Percentiles rank a stretch among this genome's conserved stretches.
Conservation (phyloP, 1,140 invertebrate genomes). For the Chionoecetes opilio region DNA sequence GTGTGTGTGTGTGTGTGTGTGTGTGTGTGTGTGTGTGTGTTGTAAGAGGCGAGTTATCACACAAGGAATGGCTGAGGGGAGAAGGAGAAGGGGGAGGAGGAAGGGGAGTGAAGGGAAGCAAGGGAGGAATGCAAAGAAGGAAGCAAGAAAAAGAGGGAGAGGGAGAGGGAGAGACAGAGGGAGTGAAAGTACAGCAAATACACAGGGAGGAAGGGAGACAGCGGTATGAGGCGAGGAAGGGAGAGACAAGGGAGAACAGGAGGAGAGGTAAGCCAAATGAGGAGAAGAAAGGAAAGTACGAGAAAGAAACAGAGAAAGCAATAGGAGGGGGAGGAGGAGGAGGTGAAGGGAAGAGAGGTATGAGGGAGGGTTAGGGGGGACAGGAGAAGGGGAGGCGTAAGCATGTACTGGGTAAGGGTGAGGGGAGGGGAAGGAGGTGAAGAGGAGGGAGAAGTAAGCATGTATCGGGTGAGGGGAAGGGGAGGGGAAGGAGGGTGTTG, state of each 20-base stretch:
- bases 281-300: background rate
- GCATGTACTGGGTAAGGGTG: background rate
- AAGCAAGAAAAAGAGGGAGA: too few relatives aligned
- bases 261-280: constrained; percentile 2
- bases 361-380: background rate
- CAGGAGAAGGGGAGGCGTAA: background rate
- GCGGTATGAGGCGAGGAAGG: background rate
- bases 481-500: background rate
- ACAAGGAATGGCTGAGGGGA: background rate
- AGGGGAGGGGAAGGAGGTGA: background rate
- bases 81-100: background rate
- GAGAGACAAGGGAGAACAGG: background rate
- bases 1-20: constrained; percentile 54
- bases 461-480: background rate
- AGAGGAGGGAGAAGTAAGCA: background rate
- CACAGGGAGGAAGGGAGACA: background rate
- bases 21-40: constrained; percentile 21
- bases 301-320: background rate
- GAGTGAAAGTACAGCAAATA: background rate
- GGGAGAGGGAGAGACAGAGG: background rate
- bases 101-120: background rate
- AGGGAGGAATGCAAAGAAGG: too few relatives aligned
- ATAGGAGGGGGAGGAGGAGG: background rate
- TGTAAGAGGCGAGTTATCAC: background rate
- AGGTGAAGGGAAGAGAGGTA: background rate